Conservation (phyloP, 2,113 vertebrate genomes). For the Phainopepla nitens region DNA sequence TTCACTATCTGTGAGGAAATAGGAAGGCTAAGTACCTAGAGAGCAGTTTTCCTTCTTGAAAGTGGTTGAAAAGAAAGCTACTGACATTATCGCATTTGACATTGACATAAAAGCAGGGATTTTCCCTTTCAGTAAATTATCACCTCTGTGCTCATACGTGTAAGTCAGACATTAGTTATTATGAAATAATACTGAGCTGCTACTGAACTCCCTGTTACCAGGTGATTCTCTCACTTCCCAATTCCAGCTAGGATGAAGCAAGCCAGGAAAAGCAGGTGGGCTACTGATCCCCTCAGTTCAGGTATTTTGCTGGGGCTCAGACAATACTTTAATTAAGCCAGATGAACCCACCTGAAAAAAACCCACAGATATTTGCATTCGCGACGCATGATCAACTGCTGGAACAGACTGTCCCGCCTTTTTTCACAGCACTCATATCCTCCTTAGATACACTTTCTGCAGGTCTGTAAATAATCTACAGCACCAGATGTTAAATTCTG, state of each 20-base stretch:
- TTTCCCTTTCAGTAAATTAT: not conserved
- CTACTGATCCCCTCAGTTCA: not conserved
- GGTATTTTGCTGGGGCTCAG: not conserved
- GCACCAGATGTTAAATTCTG: not conserved
- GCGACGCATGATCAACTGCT: not conserved
- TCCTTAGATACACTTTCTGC: not conserved
- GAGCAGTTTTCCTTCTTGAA: not conserved
- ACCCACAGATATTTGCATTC: not conserved
- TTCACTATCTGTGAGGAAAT: not conserved
- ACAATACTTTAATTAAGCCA: not conserved
- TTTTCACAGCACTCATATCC: not conserved
- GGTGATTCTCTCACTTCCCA: not conserved
- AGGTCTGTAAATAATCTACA: not conserved
- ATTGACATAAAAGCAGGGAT: not conserved
- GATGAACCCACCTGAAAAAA: not conserved
- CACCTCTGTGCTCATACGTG: not conserved
- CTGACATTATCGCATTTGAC: not conserved
- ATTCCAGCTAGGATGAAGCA: not conserved
- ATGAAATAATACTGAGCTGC: not conserved
- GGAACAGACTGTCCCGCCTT: not conserved
- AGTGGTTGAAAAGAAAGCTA: not conserved
- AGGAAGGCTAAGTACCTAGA: not conserved
- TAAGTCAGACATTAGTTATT: not conserved
- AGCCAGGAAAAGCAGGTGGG: not conserved
- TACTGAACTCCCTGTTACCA: not conserved